Evolutionary conservation across 2,888 invertebrate genomes (phyloP), one percentile per base, ranked within the genome.

Genomic region (Pristionchus japonicus): DNA sequence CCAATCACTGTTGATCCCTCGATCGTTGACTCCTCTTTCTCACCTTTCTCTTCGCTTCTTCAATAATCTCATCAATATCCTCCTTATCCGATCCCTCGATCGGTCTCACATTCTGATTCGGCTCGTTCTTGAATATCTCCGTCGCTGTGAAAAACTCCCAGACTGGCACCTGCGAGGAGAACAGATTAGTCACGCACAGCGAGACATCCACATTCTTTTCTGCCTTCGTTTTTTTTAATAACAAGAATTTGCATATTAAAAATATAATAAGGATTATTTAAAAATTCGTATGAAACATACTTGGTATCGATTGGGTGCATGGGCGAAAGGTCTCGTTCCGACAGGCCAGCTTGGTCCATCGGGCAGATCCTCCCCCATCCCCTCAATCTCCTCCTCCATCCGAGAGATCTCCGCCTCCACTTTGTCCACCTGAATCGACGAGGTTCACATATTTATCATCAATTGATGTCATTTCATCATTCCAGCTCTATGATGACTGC

Each of bases 91-190:
- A 90, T 37, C 92, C 92, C 31, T 89, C 89, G 67, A 97, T 96
- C 88, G 96, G 95, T 87, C 96, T 96, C 3, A 96, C 95, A 90
- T 96, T 97, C 90, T 96, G 96, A 93, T 96, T 97, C 93, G 97
- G 97, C 95, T 97, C 96, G 40, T 97, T 96, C 95, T 97, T 96
- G 95, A 97, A 97, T 64, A 97, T 96, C 95, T 98, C 97, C 31
- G 97, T 96, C 90, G 96, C 96, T 94, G 98, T 98, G 95, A 98
- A 97, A 94, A 97, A 96, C 87, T 97, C 96, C 97, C 98, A 98
- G 74, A 96, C 96, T 83, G 97, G 96, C 90, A 98, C 96, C 95
- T 98, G 97, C 95, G 97, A 97, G 9, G 1, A 52, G 3, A 3
- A 31, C 40, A 34, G 15, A 85, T 83, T 77, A 77, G 37, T 13